Evolutionary conservation across 2,888 invertebrate species (phyloP).

Genomic region (Diploptera punctata): DNA sequence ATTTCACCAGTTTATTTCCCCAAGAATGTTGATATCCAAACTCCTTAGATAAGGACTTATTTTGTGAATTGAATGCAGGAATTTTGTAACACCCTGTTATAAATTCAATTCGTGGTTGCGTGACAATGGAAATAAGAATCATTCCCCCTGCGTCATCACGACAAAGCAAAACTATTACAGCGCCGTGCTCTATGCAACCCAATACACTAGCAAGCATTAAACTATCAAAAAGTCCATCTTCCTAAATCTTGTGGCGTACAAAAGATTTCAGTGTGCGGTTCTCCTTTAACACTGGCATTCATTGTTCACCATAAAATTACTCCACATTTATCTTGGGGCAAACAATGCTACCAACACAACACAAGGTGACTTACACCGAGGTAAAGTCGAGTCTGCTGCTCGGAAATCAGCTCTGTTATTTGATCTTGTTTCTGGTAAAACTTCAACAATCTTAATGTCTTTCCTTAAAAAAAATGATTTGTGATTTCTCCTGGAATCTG

Average conservation of each 20-base stretch:
- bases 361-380: no score
- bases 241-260: constrained; percentile 33
- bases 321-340: constrained; percentile 25
- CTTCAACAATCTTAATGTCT: no score
- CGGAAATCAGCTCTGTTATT: no score
- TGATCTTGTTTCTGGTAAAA: no score
- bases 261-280: constrained; percentile 17
- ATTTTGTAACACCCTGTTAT: not conserved
- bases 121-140: constrained; percentile 24
- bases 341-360: no score
- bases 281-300: not conserved
- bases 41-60: no score
- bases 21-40: no score
- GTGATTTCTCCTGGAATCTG: no score
- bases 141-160: constrained; percentile 9
- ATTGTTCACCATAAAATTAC: constrained; percentile 33
- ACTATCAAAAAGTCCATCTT: constrained; percentile 38
- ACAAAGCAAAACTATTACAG: constrained; percentile 28
- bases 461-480: no score
- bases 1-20: no score
- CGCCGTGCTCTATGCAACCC: constrained; percentile 1
- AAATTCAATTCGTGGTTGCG: constrained; percentile 26
- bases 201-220: not conserved
- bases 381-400: no score
- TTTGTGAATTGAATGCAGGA: no score